phyloP scores from a whole-genome alignment of 2,888 invertebrate species.

The Zygaena filipendulae region DNA sequence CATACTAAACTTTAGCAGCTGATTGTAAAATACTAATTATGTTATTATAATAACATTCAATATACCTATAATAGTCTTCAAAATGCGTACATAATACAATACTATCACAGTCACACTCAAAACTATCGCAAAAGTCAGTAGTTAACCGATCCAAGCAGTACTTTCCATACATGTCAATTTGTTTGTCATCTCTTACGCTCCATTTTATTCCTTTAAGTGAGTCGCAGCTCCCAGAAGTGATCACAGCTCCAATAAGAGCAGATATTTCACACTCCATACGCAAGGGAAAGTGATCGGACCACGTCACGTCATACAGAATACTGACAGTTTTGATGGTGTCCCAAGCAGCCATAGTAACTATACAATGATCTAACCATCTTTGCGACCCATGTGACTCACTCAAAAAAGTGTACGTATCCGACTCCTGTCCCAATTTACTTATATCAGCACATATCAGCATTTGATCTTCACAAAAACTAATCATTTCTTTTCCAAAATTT shows the following conservation, averaged over 20 bases:
- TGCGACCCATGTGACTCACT: conserved; percentile 8
- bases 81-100: background rate
- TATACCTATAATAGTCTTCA: no score
- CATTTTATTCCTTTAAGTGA: background rate
- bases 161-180: conserved; percentile 1
- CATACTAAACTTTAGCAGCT: no score
- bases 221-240: background rate
- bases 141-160: conserved; percentile 3
- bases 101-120: no score
- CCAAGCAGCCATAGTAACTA: conserved; percentile 8
- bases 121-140: no score
- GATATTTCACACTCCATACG: conserved; percentile 6
- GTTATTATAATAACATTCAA: no score
- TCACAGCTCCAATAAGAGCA: no score
- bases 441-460: conserved; percentile 1
- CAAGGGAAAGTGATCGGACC: conserved; percentile 14
- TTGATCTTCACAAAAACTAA: conserved; percentile 4
- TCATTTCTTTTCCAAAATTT: conserved; percentile 4
- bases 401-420: conserved; percentile 1
- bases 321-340: conserved; percentile 1
- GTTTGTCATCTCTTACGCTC: background rate
- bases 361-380: conserved; percentile 14
- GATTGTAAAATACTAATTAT: no score
- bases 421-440: background rate
- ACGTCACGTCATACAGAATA: conserved; percentile 10